phyloP scores from a whole-genome alignment of 2,113 vertebrate genomes.

The Lichenostomus cassidix region DNA sequence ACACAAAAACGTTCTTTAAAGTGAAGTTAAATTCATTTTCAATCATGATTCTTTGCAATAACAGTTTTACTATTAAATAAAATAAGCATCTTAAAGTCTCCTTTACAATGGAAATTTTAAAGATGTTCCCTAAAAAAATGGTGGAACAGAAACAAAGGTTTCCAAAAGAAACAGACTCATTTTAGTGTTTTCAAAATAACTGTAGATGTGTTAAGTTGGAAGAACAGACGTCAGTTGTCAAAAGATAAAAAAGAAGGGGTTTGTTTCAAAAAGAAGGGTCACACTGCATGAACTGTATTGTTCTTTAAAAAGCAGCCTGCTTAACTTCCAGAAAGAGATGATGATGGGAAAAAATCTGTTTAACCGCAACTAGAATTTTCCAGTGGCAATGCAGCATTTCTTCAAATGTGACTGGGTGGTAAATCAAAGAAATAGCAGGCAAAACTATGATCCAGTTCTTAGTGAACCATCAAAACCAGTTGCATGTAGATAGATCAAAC shows the following conservation, averaged over 20 bases:
- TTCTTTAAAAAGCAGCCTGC: not conserved
- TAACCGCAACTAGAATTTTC: not conserved
- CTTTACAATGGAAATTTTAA: not conserved
- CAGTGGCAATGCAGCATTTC: not conserved
- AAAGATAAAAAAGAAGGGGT: not conserved
- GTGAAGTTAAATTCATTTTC: not conserved
- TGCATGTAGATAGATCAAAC: slow-evolving; percentile 4
- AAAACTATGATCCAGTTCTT: not conserved
- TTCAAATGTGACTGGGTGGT: not conserved
- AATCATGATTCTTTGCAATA: not conserved
- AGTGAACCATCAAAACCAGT: not conserved
- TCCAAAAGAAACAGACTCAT: not conserved
- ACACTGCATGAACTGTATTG: not conserved
- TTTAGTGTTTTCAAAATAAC: not conserved
- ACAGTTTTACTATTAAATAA: not conserved
- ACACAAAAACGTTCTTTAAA: not conserved
- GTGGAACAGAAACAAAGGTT: not conserved
- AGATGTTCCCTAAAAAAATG: not conserved
- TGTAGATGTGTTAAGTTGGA: not conserved
- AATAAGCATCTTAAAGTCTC: not conserved
- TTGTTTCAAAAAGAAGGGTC: not conserved
- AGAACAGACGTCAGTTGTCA: not conserved
- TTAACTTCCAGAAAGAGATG: slow-evolving; percentile 8
- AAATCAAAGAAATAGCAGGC: not conserved
- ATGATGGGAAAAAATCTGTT: not conserved